Evolutionary conservation across 2,888 invertebrate genomes (phyloP), one percentile per base, ranked within the genome.

Genomic region (Ectobius pallidus): DNA sequence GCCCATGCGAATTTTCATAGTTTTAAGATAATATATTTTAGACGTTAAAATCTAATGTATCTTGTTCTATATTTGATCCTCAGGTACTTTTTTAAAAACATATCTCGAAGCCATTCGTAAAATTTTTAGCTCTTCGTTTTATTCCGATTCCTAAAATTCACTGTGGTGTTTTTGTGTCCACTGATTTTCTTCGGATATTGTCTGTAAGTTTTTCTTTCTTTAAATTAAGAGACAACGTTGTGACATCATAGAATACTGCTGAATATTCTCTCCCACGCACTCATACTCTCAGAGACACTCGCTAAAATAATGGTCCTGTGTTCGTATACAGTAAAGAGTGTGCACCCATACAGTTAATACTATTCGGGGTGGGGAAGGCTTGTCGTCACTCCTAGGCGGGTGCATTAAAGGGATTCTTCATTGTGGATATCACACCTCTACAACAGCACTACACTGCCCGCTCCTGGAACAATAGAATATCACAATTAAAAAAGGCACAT

Each of bases 1-100:
- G 65, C 65, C 65, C 65, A 27, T 42, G n/a, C 39, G 46, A 30
- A 65, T n/a, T n/a, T n/a, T n/a, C n/a, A n/a, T n/a, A n/a, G n/a
- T n/a, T n/a, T n/a, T n/a, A n/a, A n/a, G n/a, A n/a, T n/a, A n/a
- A n/a, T n/a, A n/a, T n/a, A n/a, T n/a, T n/a, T n/a, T n/a, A n/a
- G n/a, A n/a, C n/a, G n/a, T n/a, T n/a, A n/a, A n/a, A n/a, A n/a
- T 2, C 22, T 32, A 30, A 30, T n/a, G 30, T 25, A 3, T 30
- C 30, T 58, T 58, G 27, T 58, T 14, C 27, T 58, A 30, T 25
- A 58, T 58, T 2, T 25, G 14, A 58, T 30, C 58, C 58, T 58
- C 58, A 58, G 58, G 58, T 58, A 58, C 58, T 58, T 58, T 58
- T 58, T 34, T 34, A 34, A 34, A 58, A 46, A 32, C 58, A 58